A percentile compares a stretch with the other conserved stretches of the same genome.
Conservation (phyloP, 1,140 invertebrate genomes). For the Tetramorium alpestre region DNA sequence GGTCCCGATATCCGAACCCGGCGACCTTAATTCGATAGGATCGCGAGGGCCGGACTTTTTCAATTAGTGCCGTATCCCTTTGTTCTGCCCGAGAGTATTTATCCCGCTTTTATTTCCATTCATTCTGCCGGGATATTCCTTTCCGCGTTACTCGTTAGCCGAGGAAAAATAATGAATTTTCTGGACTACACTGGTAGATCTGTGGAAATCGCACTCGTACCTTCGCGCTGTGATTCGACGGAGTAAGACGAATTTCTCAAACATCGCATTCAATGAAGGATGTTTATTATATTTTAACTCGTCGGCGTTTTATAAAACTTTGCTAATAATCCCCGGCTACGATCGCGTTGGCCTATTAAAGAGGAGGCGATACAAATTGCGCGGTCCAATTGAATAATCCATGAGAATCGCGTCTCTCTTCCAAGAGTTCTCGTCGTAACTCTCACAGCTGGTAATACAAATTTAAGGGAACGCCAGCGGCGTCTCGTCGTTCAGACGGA, state of each 20-base stretch:
- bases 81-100: conserved; percentile 48
- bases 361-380: conserved; percentile 68
- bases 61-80: conserved; percentile 63
- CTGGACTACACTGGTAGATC: neutral
- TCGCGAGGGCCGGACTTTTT: conserved; percentile 58
- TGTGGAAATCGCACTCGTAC: neutral
- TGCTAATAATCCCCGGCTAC: conserved; percentile 38
- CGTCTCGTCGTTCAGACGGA: neutral
- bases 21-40: conserved; percentile 59
- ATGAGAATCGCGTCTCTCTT: conserved; percentile 60
- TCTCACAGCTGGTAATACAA: conserved; percentile 67
- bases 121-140: conserved; percentile 23
- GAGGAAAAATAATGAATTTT: conserved; percentile 52
- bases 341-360: neutral
- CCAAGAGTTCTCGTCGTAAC: conserved; percentile 54
- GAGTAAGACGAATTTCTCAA: conserved; percentile 1
- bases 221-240: neutral
- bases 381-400: conserved; percentile 73
- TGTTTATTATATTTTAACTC: neutral
- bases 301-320: conserved; percentile 34
- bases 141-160: conserved; percentile 35
- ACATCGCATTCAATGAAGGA: neutral
- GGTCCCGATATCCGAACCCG: conserved; percentile 52
- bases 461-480: conserved; percentile 68
- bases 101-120: conserved; percentile 30